Percentiles rank a stretch among this genome's conserved stretches.
Conservation (phyloP, 2,113 vertebrate genomes). For the Cichladusa arquata region DNA sequence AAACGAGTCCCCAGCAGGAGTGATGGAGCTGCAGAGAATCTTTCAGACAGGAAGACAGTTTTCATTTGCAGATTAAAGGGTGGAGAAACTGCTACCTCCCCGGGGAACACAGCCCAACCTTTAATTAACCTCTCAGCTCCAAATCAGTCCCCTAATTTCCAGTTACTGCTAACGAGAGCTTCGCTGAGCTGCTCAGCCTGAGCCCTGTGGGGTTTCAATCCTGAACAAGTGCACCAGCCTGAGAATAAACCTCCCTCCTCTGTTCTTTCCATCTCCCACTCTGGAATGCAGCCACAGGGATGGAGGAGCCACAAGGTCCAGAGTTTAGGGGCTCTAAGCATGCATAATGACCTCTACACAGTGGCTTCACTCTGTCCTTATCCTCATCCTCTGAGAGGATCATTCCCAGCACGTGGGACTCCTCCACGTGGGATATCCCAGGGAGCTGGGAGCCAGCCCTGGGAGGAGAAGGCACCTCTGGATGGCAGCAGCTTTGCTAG, state of each 20-base stretch:
- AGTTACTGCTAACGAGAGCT: background rate
- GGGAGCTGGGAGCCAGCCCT: background rate
- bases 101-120: background rate
- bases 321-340: background rate
- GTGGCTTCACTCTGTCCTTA: background rate
- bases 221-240: background rate
- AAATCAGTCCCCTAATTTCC: slow-evolving; percentile 3
- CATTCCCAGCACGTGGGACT: background rate
- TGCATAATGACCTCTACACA: accelerated
- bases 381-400: background rate
- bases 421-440: background rate
- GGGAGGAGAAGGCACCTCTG: background rate
- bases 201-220: background rate
- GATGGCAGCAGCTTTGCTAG: background rate
- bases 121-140: slow-evolving; percentile 45
- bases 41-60: background rate
- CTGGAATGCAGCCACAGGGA: background rate
- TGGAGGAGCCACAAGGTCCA: background rate
- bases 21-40: background rate
- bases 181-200: background rate
- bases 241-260: background rate
- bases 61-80: background rate
- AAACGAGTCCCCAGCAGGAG: background rate
- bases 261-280: background rate
- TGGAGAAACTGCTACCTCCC: background rate